Evolutionary conservation across 2,797 vertebrate species (phyloP), one percentile per base, ranked within the genome.

Genomic region (Amblyopsis hoosieri): DNA sequence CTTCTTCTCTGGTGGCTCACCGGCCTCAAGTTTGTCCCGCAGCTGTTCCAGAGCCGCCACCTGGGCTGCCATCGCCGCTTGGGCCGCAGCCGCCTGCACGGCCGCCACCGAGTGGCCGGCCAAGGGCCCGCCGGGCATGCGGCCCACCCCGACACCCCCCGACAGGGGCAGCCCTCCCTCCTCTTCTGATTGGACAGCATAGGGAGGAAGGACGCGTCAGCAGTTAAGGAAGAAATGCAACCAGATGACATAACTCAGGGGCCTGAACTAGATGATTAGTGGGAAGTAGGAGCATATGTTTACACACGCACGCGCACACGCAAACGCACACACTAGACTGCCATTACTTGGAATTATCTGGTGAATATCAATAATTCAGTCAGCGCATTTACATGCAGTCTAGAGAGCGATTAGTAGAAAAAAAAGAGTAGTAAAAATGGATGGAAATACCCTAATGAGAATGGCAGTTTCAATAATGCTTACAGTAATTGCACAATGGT

Each of bases 1-100:
- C 89, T 96, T 99, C 91, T 99, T 99, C 87, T 97, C 96, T 0
- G 97, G 97, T 0, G 97, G 97, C 77, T 98, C 97, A 0, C 96
- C 96, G 0, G 94, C 91, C 79, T 98, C 97, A 83, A 98, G 90
- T 79, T 97, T 98, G 85, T 99, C 96, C 80, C 96, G 86, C 55
- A 99, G 94, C 77, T 99, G 97, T 83, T 98, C 97, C 90, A 99
- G 85, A 0, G 95, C 97, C 0, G 91, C 96, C 0, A 95, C 93
- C 82, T 98, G 97, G 0, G 97, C 97, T 0, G 93, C 94, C 4
- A 95, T 94, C 1, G 95, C 93, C 3, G 94, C 94, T 68, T 92
- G 93, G 54, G 79, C 89, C 0, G 90, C 89, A 0, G 85, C 95
- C 0, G 92, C 96, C 85, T 97, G 96, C 3, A 94, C 94, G 0